phyloP scores from a whole-genome alignment of 2,113 vertebrate genomes.

The Fulica atra region DNA sequence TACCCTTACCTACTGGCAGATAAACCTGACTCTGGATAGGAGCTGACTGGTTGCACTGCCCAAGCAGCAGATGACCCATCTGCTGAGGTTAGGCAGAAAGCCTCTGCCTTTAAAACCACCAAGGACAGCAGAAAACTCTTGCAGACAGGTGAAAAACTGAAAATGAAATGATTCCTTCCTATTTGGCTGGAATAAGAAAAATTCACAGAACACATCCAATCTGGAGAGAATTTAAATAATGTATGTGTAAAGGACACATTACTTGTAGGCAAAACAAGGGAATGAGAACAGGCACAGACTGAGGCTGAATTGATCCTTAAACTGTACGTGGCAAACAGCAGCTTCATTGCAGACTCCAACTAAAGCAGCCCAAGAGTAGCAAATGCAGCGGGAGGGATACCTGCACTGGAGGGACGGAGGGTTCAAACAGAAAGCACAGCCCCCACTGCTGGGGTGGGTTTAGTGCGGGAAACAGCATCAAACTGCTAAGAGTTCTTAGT shows the following conservation, averaged over 20 bases:
- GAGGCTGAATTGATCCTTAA: background rate
- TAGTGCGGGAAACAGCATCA: background rate
- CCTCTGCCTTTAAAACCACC: background rate
- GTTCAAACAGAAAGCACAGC: background rate
- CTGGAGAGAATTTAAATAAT: background rate
- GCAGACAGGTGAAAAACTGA: background rate
- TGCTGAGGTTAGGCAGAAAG: background rate
- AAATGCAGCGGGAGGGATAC: background rate
- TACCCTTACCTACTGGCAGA: background rate
- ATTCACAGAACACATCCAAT: background rate
- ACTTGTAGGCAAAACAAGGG: background rate
- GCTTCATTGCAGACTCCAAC: background rate
- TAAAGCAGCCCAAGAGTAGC: background rate
- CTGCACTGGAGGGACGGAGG: background rate
- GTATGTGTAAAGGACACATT: background rate
- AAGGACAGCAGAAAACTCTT: background rate
- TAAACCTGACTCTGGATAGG: background rate
- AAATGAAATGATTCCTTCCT: background rate
- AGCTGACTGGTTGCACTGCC: background rate
- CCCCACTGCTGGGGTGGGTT: background rate
- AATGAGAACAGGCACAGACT: background rate
- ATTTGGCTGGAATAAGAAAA: conserved; percentile 1
- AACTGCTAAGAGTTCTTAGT: background rate
- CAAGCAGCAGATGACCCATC: background rate
- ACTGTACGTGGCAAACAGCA: background rate